These are phyloP conservation scores for Sarcophaga bullata DNA, from an alignment of 1,140 invertebrate genomes.

Conservation along the genomic window DNA sequence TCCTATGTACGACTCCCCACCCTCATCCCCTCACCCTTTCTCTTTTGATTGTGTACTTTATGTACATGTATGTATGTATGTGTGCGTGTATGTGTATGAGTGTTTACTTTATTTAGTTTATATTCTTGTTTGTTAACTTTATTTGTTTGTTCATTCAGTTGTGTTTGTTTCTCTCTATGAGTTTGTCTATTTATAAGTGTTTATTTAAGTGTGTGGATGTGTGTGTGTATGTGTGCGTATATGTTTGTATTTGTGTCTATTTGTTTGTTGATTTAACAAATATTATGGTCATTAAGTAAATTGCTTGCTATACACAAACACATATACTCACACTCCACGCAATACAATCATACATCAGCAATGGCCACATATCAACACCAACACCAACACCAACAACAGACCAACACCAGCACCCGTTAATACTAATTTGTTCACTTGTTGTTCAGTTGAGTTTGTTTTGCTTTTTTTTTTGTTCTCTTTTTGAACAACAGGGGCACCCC, in stretches of 20 bases:
- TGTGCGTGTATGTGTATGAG: too few relatives aligned
- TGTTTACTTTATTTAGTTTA: too few relatives aligned
- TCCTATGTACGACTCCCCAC: too few relatives aligned
- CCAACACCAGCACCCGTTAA: constrained; percentile 1
- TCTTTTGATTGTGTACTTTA: too few relatives aligned
- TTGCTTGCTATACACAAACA: background rate
- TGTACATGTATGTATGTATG: too few relatives aligned
- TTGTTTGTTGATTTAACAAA: constrained; percentile 36
- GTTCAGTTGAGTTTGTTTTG: background rate
- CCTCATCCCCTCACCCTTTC: too few relatives aligned
- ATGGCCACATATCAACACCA: background rate
- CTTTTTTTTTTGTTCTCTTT: too few relatives aligned
- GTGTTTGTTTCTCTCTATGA: too few relatives aligned
- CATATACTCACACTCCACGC: background rate
- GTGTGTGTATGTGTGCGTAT: background rate
- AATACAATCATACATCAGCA: background rate
- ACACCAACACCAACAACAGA: background rate
- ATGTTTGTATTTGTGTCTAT: background rate
- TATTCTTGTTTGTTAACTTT: too few relatives aligned
- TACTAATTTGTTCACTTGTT: constrained; percentile 36
- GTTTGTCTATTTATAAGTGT: too few relatives aligned
- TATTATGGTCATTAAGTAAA: constrained; percentile 38
- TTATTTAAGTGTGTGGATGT: background rate
- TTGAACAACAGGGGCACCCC: background rate
- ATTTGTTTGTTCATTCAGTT: too few relatives aligned